A percentile compares a stretch with the other conserved stretches of the same genome.
These are phyloP conservation scores for Tribolium freemani DNA, from an alignment of 2,888 invertebrate species.

Conservation along the genomic window DNA sequence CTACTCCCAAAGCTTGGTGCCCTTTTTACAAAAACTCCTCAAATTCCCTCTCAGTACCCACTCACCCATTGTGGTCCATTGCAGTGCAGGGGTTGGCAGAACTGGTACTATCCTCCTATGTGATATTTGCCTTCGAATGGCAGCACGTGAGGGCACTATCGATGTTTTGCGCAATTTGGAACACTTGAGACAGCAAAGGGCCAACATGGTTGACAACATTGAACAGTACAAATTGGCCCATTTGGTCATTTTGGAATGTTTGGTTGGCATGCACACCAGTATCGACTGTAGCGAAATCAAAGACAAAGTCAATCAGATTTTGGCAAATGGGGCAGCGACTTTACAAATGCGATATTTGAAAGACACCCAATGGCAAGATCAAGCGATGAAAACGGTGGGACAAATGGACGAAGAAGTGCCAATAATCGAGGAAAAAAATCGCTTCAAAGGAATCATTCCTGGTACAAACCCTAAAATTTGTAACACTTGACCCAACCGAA, in stretches of 20 bases:
- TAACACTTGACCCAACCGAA: neutral
- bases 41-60: slow-evolving; percentile 60
- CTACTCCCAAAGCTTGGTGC: slow-evolving; percentile 62
- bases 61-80: slow-evolving; percentile 71
- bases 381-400: slow-evolving; percentile 61
- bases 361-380: slow-evolving; percentile 66
- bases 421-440: slow-evolving; percentile 61
- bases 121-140: slow-evolving; percentile 71
- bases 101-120: slow-evolving; percentile 75
- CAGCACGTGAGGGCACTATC: slow-evolving; percentile 64
- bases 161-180: slow-evolving; percentile 61
- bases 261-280: slow-evolving; percentile 63
- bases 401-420: slow-evolving; percentile 36
- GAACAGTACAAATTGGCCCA: slow-evolving; percentile 70
- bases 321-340: slow-evolving; percentile 55
- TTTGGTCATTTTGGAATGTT: slow-evolving; percentile 66
- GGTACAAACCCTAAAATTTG: slow-evolving; percentile 48
- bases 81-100: slow-evolving; percentile 75
- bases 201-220: slow-evolving; percentile 66
- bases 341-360: slow-evolving; percentile 63
- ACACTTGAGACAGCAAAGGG: slow-evolving; percentile 61
- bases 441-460: slow-evolving; percentile 65
- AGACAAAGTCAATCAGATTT: slow-evolving; percentile 53
- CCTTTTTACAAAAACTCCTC: slow-evolving; percentile 63
- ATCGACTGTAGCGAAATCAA: slow-evolving; percentile 63